A percentile compares a stretch with the other conserved stretches of the same genome.
These are phyloP conservation scores for Epinephelus awoara DNA, from an alignment of 2,797 vertebrate genomes.

Conservation along the genomic window DNA sequence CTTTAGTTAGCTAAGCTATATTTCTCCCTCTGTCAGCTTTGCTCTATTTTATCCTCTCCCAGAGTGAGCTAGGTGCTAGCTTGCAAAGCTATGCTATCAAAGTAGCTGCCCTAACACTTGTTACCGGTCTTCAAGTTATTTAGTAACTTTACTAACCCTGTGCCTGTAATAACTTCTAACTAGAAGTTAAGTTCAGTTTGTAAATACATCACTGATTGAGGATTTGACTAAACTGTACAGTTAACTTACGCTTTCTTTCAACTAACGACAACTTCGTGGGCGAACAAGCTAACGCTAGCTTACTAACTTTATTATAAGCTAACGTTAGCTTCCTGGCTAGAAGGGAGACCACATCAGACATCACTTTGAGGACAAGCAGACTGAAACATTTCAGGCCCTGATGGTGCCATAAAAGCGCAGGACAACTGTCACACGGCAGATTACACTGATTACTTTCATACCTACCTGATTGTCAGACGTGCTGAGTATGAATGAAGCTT, in stretches of 20 bases:
- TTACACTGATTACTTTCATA: neutral
- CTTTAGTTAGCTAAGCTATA: too few species aligned
- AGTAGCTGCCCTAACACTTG: too few species aligned
- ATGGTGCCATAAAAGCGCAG: fast-evolving
- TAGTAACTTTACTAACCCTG: too few species aligned
- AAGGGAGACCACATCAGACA: neutral
- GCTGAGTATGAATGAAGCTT: neutral
- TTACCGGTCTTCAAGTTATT: too few species aligned
- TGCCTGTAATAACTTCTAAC: too few species aligned
- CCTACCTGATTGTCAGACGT: constrained; percentile 6
- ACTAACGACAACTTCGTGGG: neutral
- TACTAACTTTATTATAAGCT: neutral
- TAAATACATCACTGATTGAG: fast-evolving
- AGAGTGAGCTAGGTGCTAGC: too few species aligned
- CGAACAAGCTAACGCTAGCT: constrained; percentile 3
- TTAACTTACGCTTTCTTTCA: neutral
- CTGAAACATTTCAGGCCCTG: too few species aligned
- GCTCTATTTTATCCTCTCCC: too few species aligned
- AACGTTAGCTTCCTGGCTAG: constrained; percentile 22
- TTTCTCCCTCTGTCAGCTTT: too few species aligned
- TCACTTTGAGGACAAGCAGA: neutral
- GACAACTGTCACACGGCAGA: fast-evolving
- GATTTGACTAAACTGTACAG: neutral
- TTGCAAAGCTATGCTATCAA: too few species aligned
- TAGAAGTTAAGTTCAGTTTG: neutral